These are phyloP conservation scores for Odontamblyopus rebecca DNA, from an alignment of 2,797 vertebrate species.

Conservation along the genomic window DNA sequence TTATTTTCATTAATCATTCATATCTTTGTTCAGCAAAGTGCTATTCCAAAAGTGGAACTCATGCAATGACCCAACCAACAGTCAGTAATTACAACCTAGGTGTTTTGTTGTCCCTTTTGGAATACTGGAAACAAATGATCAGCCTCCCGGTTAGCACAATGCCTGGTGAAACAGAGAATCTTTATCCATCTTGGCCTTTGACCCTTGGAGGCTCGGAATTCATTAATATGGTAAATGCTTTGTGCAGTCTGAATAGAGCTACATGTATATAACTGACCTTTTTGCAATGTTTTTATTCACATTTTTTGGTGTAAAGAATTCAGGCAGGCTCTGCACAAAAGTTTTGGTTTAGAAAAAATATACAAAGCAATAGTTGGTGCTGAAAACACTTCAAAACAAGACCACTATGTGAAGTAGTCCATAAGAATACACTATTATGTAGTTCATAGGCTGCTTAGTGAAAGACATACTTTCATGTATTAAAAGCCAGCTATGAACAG, in stretches of 20 bases:
- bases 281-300: not conserved
- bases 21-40: not conserved
- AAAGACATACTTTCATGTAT: not conserved
- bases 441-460: not conserved
- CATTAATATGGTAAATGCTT: not conserved
- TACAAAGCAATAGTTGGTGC: not conserved
- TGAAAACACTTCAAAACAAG: slow-evolving; percentile 39
- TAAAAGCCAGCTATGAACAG: slow-evolving; percentile 18
- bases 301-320: not conserved
- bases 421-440: not conserved
- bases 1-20: slow-evolving; percentile 61
- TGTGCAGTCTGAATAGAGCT: not conserved
- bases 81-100: not conserved
- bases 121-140: not conserved
- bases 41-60: not conserved
- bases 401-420: slow-evolving; percentile 10
- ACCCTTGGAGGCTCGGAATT: not conserved
- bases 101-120: not conserved
- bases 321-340: not conserved
- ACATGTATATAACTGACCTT: not conserved
- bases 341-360: not conserved
- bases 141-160: not conserved
- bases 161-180: not conserved
- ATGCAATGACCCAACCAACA: slow-evolving; percentile 31
- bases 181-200: not conserved